These are phyloP conservation scores for Chromobotia macracanthus DNA, from an alignment of 2,797 vertebrate genomes.

Conservation along the genomic window DNA sequence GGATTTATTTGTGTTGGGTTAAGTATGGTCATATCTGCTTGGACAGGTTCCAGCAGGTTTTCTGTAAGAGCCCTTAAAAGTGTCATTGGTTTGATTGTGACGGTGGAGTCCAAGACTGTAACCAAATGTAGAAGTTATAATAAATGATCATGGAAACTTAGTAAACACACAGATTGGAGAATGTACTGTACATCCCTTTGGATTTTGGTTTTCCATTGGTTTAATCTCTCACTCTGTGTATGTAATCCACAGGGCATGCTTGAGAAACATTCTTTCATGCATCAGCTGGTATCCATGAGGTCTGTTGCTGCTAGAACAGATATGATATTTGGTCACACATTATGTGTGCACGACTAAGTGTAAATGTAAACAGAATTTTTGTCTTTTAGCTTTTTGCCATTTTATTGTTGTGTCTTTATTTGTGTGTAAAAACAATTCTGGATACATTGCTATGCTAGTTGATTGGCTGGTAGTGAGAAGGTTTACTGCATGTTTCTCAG, in stretches of 20 bases:
- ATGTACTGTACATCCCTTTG: too few relatives aligned
- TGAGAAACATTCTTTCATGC: background rate
- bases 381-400: too few relatives aligned
- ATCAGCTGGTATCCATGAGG: background rate
- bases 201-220: too few relatives aligned
- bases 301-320: background rate
- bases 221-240: too few relatives aligned
- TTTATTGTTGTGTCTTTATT: too few relatives aligned
- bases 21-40: background rate
- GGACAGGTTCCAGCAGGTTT: constrained; percentile 4
- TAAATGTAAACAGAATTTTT: too few relatives aligned
- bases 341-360: background rate
- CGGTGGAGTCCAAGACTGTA: background rate
- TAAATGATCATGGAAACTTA: background rate
- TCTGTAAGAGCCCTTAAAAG: background rate
- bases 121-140: background rate
- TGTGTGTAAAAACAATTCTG: too few relatives aligned
- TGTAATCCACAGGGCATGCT: too few relatives aligned
- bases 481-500: background rate
- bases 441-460: background rate
- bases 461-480: background rate
- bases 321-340: background rate
- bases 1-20: constrained; percentile 1
- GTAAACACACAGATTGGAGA: too few relatives aligned
- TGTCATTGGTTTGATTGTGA: background rate